phyloP scores from a whole-genome alignment of 1,140 invertebrate species.

The Babylonia areolata region DNA sequence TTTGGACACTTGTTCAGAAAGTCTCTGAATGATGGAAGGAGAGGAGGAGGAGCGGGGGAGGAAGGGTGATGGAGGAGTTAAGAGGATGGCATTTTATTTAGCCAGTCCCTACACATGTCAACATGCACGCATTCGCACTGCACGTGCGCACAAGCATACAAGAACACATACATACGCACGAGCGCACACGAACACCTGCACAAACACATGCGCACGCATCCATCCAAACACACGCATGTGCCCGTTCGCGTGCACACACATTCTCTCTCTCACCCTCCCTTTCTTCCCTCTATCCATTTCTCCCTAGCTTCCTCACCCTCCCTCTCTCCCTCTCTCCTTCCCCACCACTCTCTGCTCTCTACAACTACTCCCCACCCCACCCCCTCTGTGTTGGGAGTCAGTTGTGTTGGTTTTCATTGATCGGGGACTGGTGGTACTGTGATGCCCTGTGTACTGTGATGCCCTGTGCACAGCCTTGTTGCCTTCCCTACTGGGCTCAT shows the following conservation, averaged over 20 bases:
- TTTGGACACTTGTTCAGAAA: neutral
- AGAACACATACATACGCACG: neutral
- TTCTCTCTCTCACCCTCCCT: too few relatives aligned
- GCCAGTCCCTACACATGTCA: neutral
- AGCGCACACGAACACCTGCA: neutral
- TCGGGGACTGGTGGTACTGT: too few relatives aligned
- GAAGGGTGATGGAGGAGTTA: neutral
- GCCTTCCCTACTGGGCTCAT: neutral
- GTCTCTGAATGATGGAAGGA: neutral
- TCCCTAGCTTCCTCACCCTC: too few relatives aligned
- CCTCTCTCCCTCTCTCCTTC: too few relatives aligned
- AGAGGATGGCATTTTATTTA: neutral
- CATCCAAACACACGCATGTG: neutral
- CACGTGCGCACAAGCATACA: constrained; percentile 1
- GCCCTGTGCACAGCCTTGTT: too few relatives aligned
- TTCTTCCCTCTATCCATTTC: too few relatives aligned
- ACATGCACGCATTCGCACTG: neutral
- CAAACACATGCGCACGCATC: neutral
- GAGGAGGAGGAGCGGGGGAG: neutral
- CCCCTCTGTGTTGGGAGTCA: too few relatives aligned
- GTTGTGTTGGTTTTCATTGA: too few relatives aligned
- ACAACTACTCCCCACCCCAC: too few relatives aligned
- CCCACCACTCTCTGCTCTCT: too few relatives aligned
- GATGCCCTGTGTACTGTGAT: too few relatives aligned
- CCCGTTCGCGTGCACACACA: too few relatives aligned